Conservation (phyloP, 2,113 vertebrate genomes). For the Phocoena sinus region DNA sequence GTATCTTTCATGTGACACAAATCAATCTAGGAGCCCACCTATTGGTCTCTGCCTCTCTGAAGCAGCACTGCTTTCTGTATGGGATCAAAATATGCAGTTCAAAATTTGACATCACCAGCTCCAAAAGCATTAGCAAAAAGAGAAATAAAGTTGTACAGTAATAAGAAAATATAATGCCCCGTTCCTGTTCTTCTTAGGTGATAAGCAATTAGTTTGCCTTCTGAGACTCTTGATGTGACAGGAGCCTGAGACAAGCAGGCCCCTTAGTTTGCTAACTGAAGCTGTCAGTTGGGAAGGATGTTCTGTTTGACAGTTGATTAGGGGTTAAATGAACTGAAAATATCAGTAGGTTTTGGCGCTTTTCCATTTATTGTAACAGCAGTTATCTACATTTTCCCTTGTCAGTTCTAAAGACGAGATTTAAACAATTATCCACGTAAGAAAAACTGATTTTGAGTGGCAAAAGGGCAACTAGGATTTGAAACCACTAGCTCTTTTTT, state of each 20-base stretch:
- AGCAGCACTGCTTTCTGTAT: background rate
- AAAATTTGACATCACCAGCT: slow-evolving; percentile 42
- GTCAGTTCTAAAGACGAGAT: slow-evolving; percentile 62
- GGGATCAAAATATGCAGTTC: slow-evolving; percentile 41
- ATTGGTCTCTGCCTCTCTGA: background rate
- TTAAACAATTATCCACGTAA: slow-evolving; percentile 66
- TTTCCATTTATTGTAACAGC: slow-evolving; percentile 71
- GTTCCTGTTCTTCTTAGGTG: slow-evolving; percentile 67
- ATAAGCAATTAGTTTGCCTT: slow-evolving; percentile 72
- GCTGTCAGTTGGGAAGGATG: slow-evolving; percentile 76
- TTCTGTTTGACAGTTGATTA: slow-evolving; percentile 80
- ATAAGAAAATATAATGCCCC: slow-evolving; percentile 63
- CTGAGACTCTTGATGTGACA: slow-evolving; percentile 64
- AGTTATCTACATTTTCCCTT: slow-evolving; percentile 71
- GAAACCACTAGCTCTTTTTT: slow-evolving; percentile 36
- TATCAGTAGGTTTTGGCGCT: slow-evolving; percentile 75
- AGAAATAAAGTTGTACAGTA: slow-evolving; percentile 62
- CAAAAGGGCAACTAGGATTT: slow-evolving; percentile 46
- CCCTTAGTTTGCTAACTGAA: slow-evolving; percentile 63
- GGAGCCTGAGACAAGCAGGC: slow-evolving; percentile 48
- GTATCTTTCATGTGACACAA: background rate
- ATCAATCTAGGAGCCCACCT: background rate
- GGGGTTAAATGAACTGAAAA: slow-evolving; percentile 82
- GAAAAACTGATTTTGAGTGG: slow-evolving; percentile 68
- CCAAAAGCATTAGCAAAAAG: slow-evolving; percentile 56